A percentile compares a stretch with the other conserved stretches of the same genome.
Evolutionary conservation across 2,797 vertebrate genomes (phyloP).

Genomic region (Enteromius argenteus): DNA sequence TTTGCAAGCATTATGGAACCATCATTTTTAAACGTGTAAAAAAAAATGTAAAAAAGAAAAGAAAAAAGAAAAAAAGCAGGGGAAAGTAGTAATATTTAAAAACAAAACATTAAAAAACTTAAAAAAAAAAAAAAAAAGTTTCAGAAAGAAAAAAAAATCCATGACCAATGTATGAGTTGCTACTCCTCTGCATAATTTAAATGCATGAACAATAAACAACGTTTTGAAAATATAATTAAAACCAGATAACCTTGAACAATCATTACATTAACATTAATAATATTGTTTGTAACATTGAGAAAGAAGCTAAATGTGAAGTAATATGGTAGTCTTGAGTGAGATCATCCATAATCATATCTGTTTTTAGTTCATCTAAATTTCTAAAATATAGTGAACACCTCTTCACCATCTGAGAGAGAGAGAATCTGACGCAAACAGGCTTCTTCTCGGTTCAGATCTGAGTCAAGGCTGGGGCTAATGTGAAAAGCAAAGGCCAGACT

Average conservation of each 20-base stretch:
- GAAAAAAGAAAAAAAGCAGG: too few species aligned
- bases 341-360: background rate
- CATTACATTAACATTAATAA: background rate
- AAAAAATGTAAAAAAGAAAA: too few species aligned
- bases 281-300: background rate
- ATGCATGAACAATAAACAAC: background rate
- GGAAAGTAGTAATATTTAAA: too few species aligned
- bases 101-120: too few species aligned
- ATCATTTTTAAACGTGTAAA: too few species aligned
- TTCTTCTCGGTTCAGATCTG: conserved; percentile 43
- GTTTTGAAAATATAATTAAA: background rate
- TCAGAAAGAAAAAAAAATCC: too few species aligned
- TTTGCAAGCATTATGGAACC: too few species aligned
- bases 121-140: too few species aligned
- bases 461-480: conserved; percentile 62
- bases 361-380: background rate
- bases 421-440: conserved; percentile 41
- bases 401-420: conserved; percentile 20
- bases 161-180: too few species aligned
- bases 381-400: background rate
- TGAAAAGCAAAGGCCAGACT: conserved; percentile 66
- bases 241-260: background rate
- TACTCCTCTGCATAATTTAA: background rate
- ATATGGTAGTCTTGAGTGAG: background rate
- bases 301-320: background rate